Evolutionary conservation across 2,888 invertebrate genomes (phyloP).

Genomic region (Caenorhabditis uteleia): DNA sequence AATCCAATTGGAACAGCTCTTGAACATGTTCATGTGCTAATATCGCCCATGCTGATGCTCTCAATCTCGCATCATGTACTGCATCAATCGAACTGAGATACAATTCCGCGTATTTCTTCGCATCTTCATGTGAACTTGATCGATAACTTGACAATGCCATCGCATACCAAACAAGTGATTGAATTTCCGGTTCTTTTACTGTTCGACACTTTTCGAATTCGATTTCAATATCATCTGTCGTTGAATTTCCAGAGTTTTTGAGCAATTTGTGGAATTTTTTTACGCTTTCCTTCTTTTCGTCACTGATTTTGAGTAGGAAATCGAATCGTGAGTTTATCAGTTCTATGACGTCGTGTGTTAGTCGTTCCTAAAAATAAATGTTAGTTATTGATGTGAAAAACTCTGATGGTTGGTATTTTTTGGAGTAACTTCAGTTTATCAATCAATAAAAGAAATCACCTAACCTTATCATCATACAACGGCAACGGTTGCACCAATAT

Average conservation of each 20-base stretch:
- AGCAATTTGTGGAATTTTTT: conserved; percentile 26
- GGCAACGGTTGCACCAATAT: conserved; percentile 45
- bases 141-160: conserved; percentile 36
- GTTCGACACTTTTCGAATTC: background rate
- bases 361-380: conserved; percentile 31
- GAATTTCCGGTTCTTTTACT: conserved; percentile 18
- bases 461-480: conserved; percentile 44
- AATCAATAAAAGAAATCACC: background rate
- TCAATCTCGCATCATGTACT: conserved; percentile 12
- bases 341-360: conserved; percentile 40
- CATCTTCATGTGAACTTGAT: conserved; percentile 13
- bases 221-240: conserved; percentile 3
- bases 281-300: conserved; percentile 14
- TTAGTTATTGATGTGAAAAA: too few species aligned
- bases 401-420: too few species aligned
- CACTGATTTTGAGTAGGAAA: conserved; percentile 15
- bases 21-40: conserved; percentile 37
- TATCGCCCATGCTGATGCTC: conserved; percentile 45
- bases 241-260: background rate
- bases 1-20: conserved; percentile 37
- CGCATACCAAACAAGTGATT: conserved; percentile 40
- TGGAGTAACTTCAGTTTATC: background rate
- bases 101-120: conserved; percentile 22
- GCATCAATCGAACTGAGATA: conserved; percentile 6
- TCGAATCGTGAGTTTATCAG: conserved; percentile 33